Evolutionary conservation across 2,113 vertebrate genomes (phyloP).

Genomic region (Phycodurus eques): DNA sequence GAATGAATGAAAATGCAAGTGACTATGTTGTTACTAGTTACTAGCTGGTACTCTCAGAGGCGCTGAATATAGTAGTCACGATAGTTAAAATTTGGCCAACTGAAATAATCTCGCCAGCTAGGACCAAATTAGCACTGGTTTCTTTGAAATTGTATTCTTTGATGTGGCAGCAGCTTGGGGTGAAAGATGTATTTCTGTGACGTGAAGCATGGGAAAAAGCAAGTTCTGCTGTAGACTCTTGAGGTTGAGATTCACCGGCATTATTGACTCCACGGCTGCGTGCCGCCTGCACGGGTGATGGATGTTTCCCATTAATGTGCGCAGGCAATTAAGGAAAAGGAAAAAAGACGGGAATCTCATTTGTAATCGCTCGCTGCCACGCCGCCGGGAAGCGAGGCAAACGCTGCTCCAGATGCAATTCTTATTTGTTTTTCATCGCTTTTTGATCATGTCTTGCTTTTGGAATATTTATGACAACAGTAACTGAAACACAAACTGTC

Average conservation of each 20-base stretch:
- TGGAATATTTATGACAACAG: neutral
- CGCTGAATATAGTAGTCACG: too few relatives aligned
- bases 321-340: slow-evolving; percentile 63
- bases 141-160: too few relatives aligned
- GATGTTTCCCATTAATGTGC: slow-evolving; percentile 62
- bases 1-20: neutral
- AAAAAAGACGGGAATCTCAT: slow-evolving; percentile 39
- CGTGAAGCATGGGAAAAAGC: neutral
- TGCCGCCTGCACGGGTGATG: slow-evolving; percentile 47
- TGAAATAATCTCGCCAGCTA: too few relatives aligned
- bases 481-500: neutral
- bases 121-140: too few relatives aligned
- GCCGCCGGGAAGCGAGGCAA: slow-evolving; percentile 3
- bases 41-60: too few relatives aligned
- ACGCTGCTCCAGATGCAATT: neutral
- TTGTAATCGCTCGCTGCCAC: slow-evolving; percentile 44
- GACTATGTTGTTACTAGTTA: too few relatives aligned
- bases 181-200: neutral
- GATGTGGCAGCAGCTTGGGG: neutral
- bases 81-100: too few relatives aligned
- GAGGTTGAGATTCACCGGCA: neutral
- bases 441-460: slow-evolving; percentile 6
- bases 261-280: slow-evolving; percentile 18
- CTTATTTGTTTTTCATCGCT: slow-evolving; percentile 6
- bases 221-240: neutral